Evolutionary conservation across 1,140 invertebrate species (phyloP).

Genomic region (Rhopalosiphum padi): DNA sequence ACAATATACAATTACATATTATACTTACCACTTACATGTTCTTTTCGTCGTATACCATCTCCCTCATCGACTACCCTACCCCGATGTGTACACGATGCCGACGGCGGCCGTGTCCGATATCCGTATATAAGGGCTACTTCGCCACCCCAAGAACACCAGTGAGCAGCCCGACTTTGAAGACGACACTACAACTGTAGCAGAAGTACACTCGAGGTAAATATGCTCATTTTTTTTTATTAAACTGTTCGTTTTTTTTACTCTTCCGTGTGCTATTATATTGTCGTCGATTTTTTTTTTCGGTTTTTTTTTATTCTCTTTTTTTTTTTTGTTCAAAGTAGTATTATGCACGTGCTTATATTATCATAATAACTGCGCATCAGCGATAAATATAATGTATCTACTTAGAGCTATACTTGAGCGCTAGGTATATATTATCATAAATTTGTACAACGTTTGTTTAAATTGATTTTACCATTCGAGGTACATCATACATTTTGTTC

Average conservation of each 20-base stretch:
- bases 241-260: background rate
- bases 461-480: background rate
- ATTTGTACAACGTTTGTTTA: background rate
- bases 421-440: background rate
- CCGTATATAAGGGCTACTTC: constrained; percentile 25
- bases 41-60: background rate
- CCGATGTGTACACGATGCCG: background rate
- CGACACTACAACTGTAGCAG: background rate
- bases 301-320: background rate
- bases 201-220: constrained; percentile 22
- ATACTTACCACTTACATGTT: background rate
- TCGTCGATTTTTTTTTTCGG: background rate
- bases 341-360: background rate
- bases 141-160: background rate
- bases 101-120: background rate
- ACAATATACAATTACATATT: background rate
- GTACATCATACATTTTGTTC: background rate
- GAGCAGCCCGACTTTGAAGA: background rate
- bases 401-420: background rate
- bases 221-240: background rate
- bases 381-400: background rate
- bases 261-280: background rate
- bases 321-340: background rate
- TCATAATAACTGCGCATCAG: background rate
- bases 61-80: background rate